Evolutionary conservation across 1,140 invertebrate species (phyloP).

Genomic region (Lanistes nyassanus): DNA sequence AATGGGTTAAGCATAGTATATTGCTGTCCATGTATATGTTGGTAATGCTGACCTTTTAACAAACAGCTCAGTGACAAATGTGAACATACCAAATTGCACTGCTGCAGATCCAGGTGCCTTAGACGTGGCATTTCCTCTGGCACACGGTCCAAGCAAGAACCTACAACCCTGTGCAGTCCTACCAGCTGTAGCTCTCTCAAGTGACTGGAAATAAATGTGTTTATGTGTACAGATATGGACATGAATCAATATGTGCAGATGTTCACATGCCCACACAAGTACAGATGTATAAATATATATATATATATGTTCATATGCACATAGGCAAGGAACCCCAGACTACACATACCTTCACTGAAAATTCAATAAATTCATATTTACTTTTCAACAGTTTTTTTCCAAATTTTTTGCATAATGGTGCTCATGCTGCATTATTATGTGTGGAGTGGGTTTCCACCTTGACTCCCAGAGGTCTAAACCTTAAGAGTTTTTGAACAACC

Average conservation of each 20-base stretch:
- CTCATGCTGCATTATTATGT: too few relatives aligned
- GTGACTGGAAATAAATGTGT: neutral
- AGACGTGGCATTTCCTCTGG: neutral
- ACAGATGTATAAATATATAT: neutral
- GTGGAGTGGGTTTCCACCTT: too few relatives aligned
- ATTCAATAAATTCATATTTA: too few relatives aligned
- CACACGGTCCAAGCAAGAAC: neutral
- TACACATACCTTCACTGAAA: too few relatives aligned
- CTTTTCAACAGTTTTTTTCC: too few relatives aligned
- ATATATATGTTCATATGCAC: too few relatives aligned
- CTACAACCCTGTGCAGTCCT: conserved; percentile 9
- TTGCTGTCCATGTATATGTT: neutral
- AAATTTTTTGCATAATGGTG: too few relatives aligned
- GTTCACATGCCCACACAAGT: neutral
- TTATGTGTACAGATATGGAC: neutral
- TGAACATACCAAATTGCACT: conserved; percentile 12
- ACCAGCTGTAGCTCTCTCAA: conserved; percentile 10
- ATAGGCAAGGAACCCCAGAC: too few relatives aligned
- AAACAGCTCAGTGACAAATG: neutral
- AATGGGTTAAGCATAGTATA: neutral
- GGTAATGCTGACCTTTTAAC: neutral
- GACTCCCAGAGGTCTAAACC: too few relatives aligned
- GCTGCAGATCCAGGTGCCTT: conserved; percentile 8
- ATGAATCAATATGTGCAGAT: neutral
- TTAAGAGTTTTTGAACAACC: too few relatives aligned